Base-by-base conservation (phyloP, 2,113 vertebrate species). In the Cheilinus undulatus region DNA sequence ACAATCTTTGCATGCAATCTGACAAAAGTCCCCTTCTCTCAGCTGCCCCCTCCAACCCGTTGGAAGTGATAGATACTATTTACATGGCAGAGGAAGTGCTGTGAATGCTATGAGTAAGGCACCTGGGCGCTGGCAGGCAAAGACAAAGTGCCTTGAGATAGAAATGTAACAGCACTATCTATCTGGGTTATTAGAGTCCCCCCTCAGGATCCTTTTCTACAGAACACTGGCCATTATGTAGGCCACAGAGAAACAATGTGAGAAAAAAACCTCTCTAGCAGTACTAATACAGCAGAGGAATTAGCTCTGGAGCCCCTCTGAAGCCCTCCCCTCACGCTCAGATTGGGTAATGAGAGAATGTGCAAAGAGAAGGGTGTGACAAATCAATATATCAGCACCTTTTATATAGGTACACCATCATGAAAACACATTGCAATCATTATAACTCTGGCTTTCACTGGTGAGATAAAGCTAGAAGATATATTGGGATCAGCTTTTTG, bases 161-260 rank as follows among this genome's bases (percentile, higher is more conserved):
- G 88, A 90, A 94, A 93, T 92, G 87, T 93, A 94, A 86, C 94
- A 93, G 92, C 83, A 78, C 94, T 92, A 94, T 95, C 92, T 94
- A 94, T 95, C 93, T 94, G 92, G 92, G 93, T 94, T 94, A 95
- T 94, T 93, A 94, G 90, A 91, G 88, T 86, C 74, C 69, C 90
- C 91, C 92, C 93, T 92, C 85, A 86, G 92, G 92, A 90, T 92
- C 87, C 82, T 80, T 87, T 88, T 84, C 87, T 87, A 90, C 90
- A 90, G 84, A 92, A 88, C 77, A 80, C 87, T 88, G 80, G 81
- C 87, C 85, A 90, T 93, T 93, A 95, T 94, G 89, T 95, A 94
- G 94, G 94, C 91, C 94, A 94, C 82, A 82, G 80, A 84, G 88
- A 93, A 91, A 92, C 86, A 88, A 89, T 85, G 72, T 75, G 53